These are phyloP conservation scores for Myiopsitta monachus DNA, from an alignment of 2,113 vertebrate genomes.

Conservation along the genomic window DNA sequence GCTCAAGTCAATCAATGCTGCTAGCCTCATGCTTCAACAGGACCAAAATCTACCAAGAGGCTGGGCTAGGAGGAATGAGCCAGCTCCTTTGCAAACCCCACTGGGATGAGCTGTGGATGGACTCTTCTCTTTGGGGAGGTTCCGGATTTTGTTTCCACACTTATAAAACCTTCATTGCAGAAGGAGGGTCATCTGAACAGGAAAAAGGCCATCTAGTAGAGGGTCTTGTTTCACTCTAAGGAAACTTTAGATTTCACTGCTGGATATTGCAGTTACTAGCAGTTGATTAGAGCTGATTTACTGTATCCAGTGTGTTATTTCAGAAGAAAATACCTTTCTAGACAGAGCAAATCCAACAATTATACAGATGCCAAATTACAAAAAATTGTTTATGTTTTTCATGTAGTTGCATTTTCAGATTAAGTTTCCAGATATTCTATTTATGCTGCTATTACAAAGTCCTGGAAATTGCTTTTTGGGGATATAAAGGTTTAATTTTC, in stretches of 20 bases:
- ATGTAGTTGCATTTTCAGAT: neutral
- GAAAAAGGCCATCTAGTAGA: neutral
- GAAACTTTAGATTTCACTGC: neutral
- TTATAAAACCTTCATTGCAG: neutral
- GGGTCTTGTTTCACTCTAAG: neutral
- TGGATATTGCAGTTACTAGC: neutral
- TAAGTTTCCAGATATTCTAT: neutral
- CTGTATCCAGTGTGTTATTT: neutral
- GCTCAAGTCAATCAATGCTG: neutral
- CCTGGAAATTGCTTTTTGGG: neutral
- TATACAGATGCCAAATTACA: neutral
- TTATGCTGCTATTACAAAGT: neutral
- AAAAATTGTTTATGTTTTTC: neutral
- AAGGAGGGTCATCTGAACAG: neutral
- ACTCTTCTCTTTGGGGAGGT: neutral
- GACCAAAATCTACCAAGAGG: neutral
- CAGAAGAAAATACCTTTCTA: neutral
- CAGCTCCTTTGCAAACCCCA: neutral
- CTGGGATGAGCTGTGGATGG: rapidly evolving
- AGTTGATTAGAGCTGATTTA: neutral
- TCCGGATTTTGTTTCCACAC: neutral
- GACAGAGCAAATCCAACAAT: neutral
- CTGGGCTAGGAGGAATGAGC: neutral
- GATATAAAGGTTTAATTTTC: neutral
- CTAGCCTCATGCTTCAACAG: neutral